Base-by-base conservation (phyloP, 2,113 vertebrate species). In the Callionymus lyra region DNA sequence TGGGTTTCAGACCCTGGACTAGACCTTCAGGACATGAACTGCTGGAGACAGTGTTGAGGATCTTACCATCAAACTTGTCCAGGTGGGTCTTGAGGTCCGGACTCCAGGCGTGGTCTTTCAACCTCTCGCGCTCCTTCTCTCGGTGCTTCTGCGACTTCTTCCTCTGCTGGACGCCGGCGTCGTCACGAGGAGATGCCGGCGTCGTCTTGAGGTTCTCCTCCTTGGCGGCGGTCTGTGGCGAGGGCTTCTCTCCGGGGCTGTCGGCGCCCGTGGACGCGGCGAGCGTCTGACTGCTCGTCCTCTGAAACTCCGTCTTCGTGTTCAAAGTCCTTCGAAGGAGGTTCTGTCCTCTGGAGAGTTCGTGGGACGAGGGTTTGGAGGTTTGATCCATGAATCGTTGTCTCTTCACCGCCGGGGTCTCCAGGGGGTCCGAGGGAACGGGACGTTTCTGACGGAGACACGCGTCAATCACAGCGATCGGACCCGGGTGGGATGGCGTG, bases 81-180 rank as follows among this genome's bases (percentile, higher is more conserved):
- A 62, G 47, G 38, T 68, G 76, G 15, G 77, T 75, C 50, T 85
- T 85, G 6, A 77, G 59, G 41, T 71, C 50, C 2, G 61, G 70
- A 41, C 77, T 80, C 0, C 57, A 50, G 31, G 84, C 81, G 54
- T 47, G 50, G 19, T 68, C 66, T 70, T 81, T 87, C 47, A 81
- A 74, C 35, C 60, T 69, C 38, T 84, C 81, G 0, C 76, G 34
- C 16, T 84, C 80, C 31, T 74, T 79, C 41, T 84, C 83, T 70
- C 85, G 88, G 57, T 86, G 84, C 68, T 85, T 85, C 66, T 85
- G 84, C 3, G 80, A 77, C 48, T 83, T 86, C 58, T 84, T 85
- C 72, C 59, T 50, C 34, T 63, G 68, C 10, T 65, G 59, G 32
- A 14, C 43, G 31, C 42, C 50, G 45, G 78, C 67, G 15, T 4